Base-by-base conservation (phyloP, 1,140 invertebrate species). In the Drosophila lowei region DNA sequence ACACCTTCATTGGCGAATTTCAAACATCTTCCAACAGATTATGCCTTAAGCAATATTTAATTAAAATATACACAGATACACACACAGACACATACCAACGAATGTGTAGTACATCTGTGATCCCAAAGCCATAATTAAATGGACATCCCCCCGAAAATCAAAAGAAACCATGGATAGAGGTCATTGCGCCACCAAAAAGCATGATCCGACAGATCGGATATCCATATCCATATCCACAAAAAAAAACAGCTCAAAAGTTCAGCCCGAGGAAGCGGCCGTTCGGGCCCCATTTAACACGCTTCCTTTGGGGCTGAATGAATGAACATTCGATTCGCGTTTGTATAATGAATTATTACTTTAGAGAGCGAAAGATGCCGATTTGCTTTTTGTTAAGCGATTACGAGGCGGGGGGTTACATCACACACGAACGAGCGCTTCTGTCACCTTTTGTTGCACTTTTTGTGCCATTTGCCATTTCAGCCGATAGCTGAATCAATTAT, bases 131-230 rank as follows among this genome's bases (percentile, higher is more conserved):
- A 85, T 70, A 79, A 84, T 79, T 79, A 67, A 50, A 52, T 47
- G 38, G n/a, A 44, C 57, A 66, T 60, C 44, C 67, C 63, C 50
- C 11, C 34, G 1, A 4, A 34, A 57, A 67, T 55, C 58, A 54
- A 65, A 74, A 38, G 11, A 56, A 50, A 47, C 13, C 7, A 21
- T 75, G 57, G 15, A 43, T 50, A 38, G 65, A 78, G 74, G 65
- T 78, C 77, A 75, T 81, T 85, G 74, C 77, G 83, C 77, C 81
- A 85, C 58, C 73, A 64, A 15, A 41, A 16, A 13, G 21, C 11
- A 21, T 11, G 15, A 18, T 4, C 18, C 3, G 18, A 25, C 2
- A 67, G 34, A 25, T 46, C 41, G 8, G 13, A 46, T 34, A 15
- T 34, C 57, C 11, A 63, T 62, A 16, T 46, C n/a, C 18, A 28